Base-by-base conservation (phyloP, 1,140 invertebrate genomes). In the Apis dorsata region DNA sequence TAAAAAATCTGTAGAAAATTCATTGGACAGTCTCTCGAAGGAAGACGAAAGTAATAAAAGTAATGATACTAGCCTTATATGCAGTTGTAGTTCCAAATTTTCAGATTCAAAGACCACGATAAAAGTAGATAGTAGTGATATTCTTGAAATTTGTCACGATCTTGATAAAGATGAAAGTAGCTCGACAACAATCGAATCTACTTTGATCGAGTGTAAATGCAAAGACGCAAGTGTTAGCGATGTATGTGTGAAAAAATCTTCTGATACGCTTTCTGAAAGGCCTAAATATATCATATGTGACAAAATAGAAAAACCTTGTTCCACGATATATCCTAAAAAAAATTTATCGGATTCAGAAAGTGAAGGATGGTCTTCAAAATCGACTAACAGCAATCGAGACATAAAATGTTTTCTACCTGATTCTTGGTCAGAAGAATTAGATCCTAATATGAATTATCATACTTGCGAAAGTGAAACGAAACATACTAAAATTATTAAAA, bases 231-330 rank as follows among this genome's bases (percentile, higher is more conserved):
- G 59, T 10, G 53, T 21, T 28, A 73, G 51, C 34, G 57, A 34
- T n/a, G 51, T 44, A 9, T 19, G 19, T 15, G 34, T 24, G 53
- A 8, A 66, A 9, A 73, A 59, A 28, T 84, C 34, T 44, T 44
- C 66, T 0, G 63, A 76, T 4, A 59, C 44, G 1, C 59, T 62
- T 9, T n/a, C 69, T 10, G 49, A 24, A 10, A 66, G 28, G 28
- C 53, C 82, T 5, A 81, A 63, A 44, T 85, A 79, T 15, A 60
- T 51, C 2, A 5, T 62, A 12, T 86, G 68, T 28, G 57, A 85
- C 8, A 49, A 66, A 28, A 8, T 55, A 3, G 55, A 84, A n/a
- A 5, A 55, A 28, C 81, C 86, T 24, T 85, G 72, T 44, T 68
- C 66, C 7, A 63, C 62, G 0, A 74, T 82, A 17, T 78, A 79